Evolutionary conservation across 2,113 vertebrate species (phyloP), one percentile per base, ranked within the genome.

Genomic region (Pluvianellus socialis): DNA sequence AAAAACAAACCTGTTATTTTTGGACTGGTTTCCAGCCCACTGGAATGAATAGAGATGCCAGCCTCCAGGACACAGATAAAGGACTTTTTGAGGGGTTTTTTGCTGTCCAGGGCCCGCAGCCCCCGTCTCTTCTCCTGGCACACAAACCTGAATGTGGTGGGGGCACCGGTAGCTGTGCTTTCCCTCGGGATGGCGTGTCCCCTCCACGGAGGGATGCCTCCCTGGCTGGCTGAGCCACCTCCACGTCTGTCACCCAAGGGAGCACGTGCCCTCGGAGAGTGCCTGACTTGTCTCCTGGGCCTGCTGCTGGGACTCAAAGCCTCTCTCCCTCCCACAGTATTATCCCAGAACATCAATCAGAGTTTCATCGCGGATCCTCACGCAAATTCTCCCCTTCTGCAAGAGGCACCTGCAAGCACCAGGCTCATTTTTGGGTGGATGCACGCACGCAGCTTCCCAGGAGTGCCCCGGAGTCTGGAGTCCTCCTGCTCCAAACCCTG

Each of bases 111-210:
- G 42, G 50, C 18, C 38, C 63, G 52, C 7, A 35, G 50, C 18
- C 38, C 63, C 59, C 7, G 1, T n/a, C 74, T 65, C 70, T 47
- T n/a, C 28, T 38, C 32, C 49, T 59, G 52, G 30, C 28, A 14
- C 4, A 50, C n/a, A 68, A 40, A 71, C 27, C 49, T 23, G 0
- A 17, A 5, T 14, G 7, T 28, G 0, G 0, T 1, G 12, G 52
- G 35, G 19, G 55, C 13, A 10, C 61, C 42, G 0, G 32, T 18
- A 17, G 12, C 1, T 4, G 13, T 45, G 70, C 11, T 71, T 24
- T 32, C 15, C 22, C 38, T n/a, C 9, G 68, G 63, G 50, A 58
- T 19, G 17, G 15, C 2, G 12, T 50, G 21, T 16, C 12, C 10
- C 24, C 28, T 18, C 28, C 2, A 4, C 55, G 20, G 35, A 19